A percentile compares a stretch with the other conserved stretches of the same genome.
phyloP scores from a whole-genome alignment of 2,113 vertebrate genomes.

The Oostethus manadensis region DNA sequence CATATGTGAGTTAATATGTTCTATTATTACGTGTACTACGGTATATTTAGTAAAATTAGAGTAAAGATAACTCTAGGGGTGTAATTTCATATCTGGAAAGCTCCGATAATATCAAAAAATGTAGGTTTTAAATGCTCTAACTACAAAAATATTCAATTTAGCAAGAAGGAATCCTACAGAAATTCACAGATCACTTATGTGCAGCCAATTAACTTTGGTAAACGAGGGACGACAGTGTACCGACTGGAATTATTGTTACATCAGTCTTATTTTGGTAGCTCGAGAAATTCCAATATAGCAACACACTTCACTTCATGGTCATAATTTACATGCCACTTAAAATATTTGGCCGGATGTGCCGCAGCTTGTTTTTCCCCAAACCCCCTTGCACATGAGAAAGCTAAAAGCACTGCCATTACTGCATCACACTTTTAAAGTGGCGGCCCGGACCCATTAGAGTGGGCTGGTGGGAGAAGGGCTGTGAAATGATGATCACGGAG shows the following conservation, averaged over 20 bases:
- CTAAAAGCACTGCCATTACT: conserved; percentile 65
- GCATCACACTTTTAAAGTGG: conserved; percentile 54
- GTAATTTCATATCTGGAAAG: too few relatives aligned
- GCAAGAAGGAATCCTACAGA: too few relatives aligned
- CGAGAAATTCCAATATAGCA: conserved; percentile 31
- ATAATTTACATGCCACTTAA: conserved; percentile 50
- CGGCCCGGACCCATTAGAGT: conserved; percentile 58
- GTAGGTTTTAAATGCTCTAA: too few relatives aligned
- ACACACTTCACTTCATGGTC: conserved; percentile 19
- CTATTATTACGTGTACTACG: too few relatives aligned
- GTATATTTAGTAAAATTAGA: too few relatives aligned
- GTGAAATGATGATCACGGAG: conserved; percentile 59
- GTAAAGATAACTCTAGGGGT: too few relatives aligned
- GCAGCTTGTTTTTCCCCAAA: conserved; percentile 33
- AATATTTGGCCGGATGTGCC: conserved; percentile 41
- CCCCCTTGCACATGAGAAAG: conserved; percentile 43
- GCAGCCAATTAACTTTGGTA: too few relatives aligned
- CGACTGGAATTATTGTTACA: conserved; percentile 45
- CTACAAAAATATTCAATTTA: too few relatives aligned
- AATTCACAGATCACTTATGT: too few relatives aligned
- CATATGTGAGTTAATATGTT: too few relatives aligned
- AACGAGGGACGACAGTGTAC: conserved; percentile 11
- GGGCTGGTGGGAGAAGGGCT: conserved; percentile 58
- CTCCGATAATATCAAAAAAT: too few relatives aligned
- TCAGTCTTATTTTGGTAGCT: conserved; percentile 40